Conservation (phyloP, 2,888 invertebrate species). For the Dysmachus trigonus region DNA sequence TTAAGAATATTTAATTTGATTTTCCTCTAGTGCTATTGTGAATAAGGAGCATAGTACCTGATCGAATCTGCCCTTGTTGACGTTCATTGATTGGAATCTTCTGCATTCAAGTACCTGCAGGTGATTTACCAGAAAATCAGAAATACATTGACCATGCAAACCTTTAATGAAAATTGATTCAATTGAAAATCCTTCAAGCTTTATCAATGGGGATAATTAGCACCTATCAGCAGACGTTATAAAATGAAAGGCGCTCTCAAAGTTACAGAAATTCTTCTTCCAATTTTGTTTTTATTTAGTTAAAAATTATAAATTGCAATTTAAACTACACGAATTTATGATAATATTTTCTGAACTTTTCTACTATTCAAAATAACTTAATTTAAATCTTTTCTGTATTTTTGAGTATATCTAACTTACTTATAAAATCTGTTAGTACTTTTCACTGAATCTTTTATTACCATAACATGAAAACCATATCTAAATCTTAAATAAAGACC, state of each 20-base stretch:
- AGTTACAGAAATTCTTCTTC: not conserved
- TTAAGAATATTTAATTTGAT: not conserved
- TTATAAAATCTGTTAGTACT: too few relatives aligned
- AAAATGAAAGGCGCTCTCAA: not conserved
- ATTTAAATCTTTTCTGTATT: too few relatives aligned
- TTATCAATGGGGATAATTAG: too few relatives aligned
- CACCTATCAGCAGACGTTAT: too few relatives aligned
- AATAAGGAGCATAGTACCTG: not conserved
- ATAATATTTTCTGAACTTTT: too few relatives aligned
- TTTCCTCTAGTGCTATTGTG: not conserved
- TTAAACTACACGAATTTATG: too few relatives aligned
- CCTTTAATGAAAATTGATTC: not conserved
- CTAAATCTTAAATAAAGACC: not conserved
- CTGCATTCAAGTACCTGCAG: not conserved
- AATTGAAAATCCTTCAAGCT: too few relatives aligned
- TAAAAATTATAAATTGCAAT: too few relatives aligned
- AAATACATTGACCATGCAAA: not conserved
- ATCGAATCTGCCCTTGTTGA: not conserved
- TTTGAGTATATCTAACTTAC: too few relatives aligned
- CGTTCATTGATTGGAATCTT: not conserved
- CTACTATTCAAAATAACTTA: too few relatives aligned
- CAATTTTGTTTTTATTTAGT: not conserved
- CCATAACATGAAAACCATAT: too few relatives aligned
- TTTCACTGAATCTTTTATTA: too few relatives aligned
- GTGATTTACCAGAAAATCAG: not conserved